Percentiles rank a stretch among this genome's conserved stretches.
Conservation (phyloP, 2,888 invertebrate species). For the Cantharis lateralis region DNA sequence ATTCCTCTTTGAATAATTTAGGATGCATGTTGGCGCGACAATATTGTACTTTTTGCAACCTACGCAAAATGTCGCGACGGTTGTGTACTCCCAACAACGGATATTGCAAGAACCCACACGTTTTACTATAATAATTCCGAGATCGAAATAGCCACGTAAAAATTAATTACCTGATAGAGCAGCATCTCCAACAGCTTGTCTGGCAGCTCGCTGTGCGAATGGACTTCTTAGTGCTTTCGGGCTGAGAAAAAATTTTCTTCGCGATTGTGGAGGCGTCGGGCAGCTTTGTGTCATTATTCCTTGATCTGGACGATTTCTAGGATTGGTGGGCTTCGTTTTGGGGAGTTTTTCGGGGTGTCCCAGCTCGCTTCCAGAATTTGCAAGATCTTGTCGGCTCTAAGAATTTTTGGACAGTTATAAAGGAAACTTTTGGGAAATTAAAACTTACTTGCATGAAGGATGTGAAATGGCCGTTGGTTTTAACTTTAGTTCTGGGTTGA, state of each 20-base stretch:
- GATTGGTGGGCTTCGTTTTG: constrained; percentile 64
- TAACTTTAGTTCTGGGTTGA: constrained; percentile 61
- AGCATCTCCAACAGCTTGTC: constrained; percentile 61
- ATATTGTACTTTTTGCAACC: constrained; percentile 20
- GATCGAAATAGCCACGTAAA: constrained; percentile 16
- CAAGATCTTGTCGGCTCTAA: constrained; percentile 44
- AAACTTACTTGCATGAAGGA: constrained; percentile 66
- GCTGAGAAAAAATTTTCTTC: constrained; percentile 81
- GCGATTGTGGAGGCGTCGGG: constrained; percentile 77
- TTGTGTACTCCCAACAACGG: constrained; percentile 20
- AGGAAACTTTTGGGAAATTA: neutral
- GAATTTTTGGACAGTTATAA: neutral
- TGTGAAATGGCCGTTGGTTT: constrained; percentile 70
- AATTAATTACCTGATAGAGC: constrained; percentile 70
- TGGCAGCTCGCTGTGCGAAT: constrained; percentile 63
- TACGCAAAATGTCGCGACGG: constrained; percentile 24
- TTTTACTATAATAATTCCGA: constrained; percentile 22
- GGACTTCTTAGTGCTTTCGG: constrained; percentile 80
- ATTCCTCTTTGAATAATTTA: neutral
- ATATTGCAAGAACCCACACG: constrained; percentile 35
- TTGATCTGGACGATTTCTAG: constrained; percentile 38
- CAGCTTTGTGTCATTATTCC: constrained; percentile 72
- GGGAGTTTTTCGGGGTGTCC: constrained; percentile 63
- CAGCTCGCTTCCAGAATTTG: constrained; percentile 37
- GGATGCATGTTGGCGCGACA: constrained; percentile 10